Base-by-base conservation (phyloP, 2,888 invertebrate species). In the Gandaritis pyraliata region DNA sequence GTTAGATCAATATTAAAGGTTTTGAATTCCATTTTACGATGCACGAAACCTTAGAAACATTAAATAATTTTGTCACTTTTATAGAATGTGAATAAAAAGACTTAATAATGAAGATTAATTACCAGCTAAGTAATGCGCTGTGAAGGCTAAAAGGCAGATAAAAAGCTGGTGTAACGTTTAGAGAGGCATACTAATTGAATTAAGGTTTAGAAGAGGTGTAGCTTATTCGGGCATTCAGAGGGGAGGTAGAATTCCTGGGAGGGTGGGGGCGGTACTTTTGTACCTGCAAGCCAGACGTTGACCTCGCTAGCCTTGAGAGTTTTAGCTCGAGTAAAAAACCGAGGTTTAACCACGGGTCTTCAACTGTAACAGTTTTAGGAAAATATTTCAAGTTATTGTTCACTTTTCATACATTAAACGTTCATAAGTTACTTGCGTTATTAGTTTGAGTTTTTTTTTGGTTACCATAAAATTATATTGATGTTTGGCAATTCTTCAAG, bases 231-330 rank as follows among this genome's bases (percentile, higher is more conserved):
- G 87, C 81, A 70, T 59, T 60, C 58, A 65, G 70, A 73, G 74
- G 76, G 74, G 74, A 71, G 73, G 71, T 76, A 78, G 76, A 81
- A 79, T 75, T 72, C 75, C 70, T 62, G 65, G 68, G 69, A 65
- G 71, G 74, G 74, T 72, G 75, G 74, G 71, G 66, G 72, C 73
- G 69, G 65, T 72, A 83, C 82, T 87, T 59, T 64, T 52, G 59
- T 64, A 64, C 76, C 81, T 90, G 90, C 90, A 90, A 90, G 90
- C 79, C 86, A 83, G 90, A 83, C 90, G 85, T 88, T 90, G 90
- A 90, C 89, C 87, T 82, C 83, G 55, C 87, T 86, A 86, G 85
- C 78, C 76, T 75, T 80, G 82, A 80, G 38, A 79, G 76, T 69
- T 73, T 74, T 76, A 80, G 82, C 81, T 80, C 70, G 80, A 83